Base-by-base conservation (phyloP, 1,140 invertebrate genomes). In the Pseudoatta argentina region DNA sequence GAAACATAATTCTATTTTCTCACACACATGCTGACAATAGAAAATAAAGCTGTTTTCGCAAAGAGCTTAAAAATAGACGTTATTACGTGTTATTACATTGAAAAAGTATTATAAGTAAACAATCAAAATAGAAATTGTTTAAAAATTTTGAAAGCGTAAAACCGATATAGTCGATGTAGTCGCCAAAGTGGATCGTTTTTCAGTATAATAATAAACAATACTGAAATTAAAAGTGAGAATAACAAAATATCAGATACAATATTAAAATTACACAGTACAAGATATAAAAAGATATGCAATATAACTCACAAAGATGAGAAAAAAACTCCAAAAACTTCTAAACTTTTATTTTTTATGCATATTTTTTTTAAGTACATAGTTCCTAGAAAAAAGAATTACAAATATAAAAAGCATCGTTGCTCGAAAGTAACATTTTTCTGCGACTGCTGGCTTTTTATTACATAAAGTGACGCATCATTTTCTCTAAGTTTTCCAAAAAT, bases 91-190 rank as follows among this genome's bases (percentile, higher is more conserved):
- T n/a, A 3, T 53, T 67, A 55, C 27, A 55, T 24, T 83, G 55
- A 5, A 63, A 61, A 82, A 34, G 5, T 34, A 34, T 34, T 34
- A 27, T 57, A 53, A 71, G 30, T 24, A 34, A 53, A 67, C 3
- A 85, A 12, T 57, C 39, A 18, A 86, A 27, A 66, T 66, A 44
- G n/a, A 67, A 59, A 86, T 30, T 79, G 48, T 30, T 7, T 34
- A 18, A 18, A 66, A 39, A 44, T 57, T n/a, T 27, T 14, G 14
- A 27, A 24, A 76, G 14, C 1, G 5, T 6, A 24, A 39, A 30
- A 63, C 6, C 30, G 24, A 30, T 48, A 51, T 59, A 75, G 8
- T 51, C 12, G 18, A 30, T 48, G 30, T 59, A 75, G 8, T 51
- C 12, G 18, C 30, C 44, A 30, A 66, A 67, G 27, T 14, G 48